Base-by-base conservation (phyloP, 2,113 vertebrate species). In the Zosterops lateralis region DNA sequence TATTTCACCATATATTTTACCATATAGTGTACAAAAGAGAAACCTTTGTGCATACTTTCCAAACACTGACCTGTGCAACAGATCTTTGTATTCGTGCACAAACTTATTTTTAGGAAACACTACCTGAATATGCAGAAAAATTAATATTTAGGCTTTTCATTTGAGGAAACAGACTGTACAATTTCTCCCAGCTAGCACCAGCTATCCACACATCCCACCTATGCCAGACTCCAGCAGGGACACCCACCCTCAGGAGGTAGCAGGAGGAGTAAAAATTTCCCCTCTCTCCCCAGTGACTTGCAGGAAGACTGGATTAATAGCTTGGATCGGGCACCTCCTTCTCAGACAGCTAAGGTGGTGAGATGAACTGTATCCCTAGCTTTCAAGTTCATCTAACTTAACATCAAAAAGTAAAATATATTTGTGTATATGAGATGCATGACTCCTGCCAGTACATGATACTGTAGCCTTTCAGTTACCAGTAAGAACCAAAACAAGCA, bases 221-320 rank as follows among this genome's bases (percentile, higher is more conserved):
- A 24, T 0, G 1, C 29, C 34, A 54, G 20, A 12, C 38, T 28
- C 42, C 36, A 47, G n/a, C 42, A 89, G 47, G 44, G 42, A 89
- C 17, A 24, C 12, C 13, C 17, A 6, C 5, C 10, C 21, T 28
- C 0, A 1, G 44, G 17, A 88, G 32, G 10, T 1, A 29, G 7
- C 2, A 18, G 25, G 8, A 61, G 14, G 29, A 61, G 15, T 13
- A 12, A 56, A 72, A 60, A 47, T 36, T 36, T n/a, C 60, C 31
- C 17, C 54, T 75, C 28, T 83, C 10, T 62, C n/a, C 36, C 12
- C 28, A 5, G 1, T 31, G 45, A 61, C 36, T 44, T 56, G 54
- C 44, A 64, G 56, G n/a, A 84, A 58, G 28, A 34, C 17, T 31
- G 75, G 58, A 51, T 18, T 9, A 56, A 57, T 29, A 48, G 6